Conservation (phyloP, 1,140 invertebrate species). For the Whitmania pigra region DNA sequence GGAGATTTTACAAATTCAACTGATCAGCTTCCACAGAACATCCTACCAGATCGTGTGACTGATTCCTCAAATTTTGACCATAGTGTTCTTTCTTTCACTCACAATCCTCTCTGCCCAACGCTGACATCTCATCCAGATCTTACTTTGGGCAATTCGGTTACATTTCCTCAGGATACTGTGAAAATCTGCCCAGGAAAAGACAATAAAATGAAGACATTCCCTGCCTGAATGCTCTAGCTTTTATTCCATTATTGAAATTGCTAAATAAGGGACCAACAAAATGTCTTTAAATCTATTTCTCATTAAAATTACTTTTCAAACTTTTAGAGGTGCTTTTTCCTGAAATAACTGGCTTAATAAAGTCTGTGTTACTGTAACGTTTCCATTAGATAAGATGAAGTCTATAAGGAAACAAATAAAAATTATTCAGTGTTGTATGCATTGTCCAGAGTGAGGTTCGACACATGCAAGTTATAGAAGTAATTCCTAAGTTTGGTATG, state of each 20-base stretch:
- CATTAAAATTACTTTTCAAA: too few relatives aligned
- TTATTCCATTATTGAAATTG: background rate
- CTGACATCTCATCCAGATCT: slow-evolving; percentile 11
- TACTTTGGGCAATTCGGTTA: background rate
- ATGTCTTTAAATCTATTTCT: too few relatives aligned
- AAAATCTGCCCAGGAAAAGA: background rate
- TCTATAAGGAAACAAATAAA: too few relatives aligned
- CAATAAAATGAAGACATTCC: slow-evolving; percentile 10
- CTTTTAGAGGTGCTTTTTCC: too few relatives aligned
- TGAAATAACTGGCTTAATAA: too few relatives aligned
- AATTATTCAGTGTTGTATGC: too few relatives aligned
- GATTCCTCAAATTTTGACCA: slow-evolving; percentile 4
- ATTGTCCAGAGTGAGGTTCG: too few relatives aligned
- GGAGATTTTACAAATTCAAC: slow-evolving; percentile 9
- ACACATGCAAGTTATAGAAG: too few relatives aligned
- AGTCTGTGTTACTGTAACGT: too few relatives aligned
- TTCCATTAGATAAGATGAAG: too few relatives aligned
- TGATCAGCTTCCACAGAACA: background rate
- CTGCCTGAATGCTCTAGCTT: background rate
- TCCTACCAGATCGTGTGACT: background rate
- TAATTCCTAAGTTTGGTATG: too few relatives aligned
- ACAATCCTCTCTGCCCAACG: slow-evolving; percentile 1
- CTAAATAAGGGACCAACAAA: too few relatives aligned
- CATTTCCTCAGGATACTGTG: background rate
- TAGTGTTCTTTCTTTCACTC: background rate